A percentile compares a stretch with the other conserved stretches of the same genome.
Conservation (phyloP, 2,113 vertebrate genomes). For the Bothrops jararaca region DNA sequence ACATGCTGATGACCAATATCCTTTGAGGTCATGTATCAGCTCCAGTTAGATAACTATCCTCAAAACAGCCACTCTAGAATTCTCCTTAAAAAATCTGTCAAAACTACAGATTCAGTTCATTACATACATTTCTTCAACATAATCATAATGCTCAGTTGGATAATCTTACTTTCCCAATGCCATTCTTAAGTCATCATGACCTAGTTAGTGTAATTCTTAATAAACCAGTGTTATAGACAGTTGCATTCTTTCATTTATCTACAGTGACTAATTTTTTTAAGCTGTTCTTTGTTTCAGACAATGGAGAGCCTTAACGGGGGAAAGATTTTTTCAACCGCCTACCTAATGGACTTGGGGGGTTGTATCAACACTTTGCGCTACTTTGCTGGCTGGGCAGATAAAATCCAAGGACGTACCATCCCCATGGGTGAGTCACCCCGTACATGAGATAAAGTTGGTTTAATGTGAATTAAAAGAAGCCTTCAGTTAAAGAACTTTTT, state of each 20-base stretch:
- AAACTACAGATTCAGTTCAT: background rate
- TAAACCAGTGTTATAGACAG: background rate
- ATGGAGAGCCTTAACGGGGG: constrained; percentile 82
- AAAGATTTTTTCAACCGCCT: constrained; percentile 79
- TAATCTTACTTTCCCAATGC: background rate
- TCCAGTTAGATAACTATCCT: background rate
- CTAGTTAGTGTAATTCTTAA: background rate
- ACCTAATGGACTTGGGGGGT: constrained; percentile 78
- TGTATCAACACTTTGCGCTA: constrained; percentile 81
- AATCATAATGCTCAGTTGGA: background rate
- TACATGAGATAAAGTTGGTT: background rate
- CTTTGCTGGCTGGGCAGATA: constrained; percentile 86
- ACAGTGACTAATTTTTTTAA: background rate
- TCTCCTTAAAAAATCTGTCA: background rate
- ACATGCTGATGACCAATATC: background rate
- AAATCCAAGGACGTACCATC: constrained; percentile 83
- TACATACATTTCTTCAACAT: background rate
- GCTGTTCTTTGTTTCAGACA: constrained; percentile 70
- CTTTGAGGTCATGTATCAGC: background rate
- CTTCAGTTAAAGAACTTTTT: background rate
- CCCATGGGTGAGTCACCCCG: constrained; percentile 75
- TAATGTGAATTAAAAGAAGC: background rate
- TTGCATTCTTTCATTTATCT: constrained; percentile 1
- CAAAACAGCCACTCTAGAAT: background rate
- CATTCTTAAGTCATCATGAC: background rate